These are phyloP conservation scores for Hyalella azteca DNA, from an alignment of 2,888 invertebrate genomes.

Conservation along the genomic window DNA sequence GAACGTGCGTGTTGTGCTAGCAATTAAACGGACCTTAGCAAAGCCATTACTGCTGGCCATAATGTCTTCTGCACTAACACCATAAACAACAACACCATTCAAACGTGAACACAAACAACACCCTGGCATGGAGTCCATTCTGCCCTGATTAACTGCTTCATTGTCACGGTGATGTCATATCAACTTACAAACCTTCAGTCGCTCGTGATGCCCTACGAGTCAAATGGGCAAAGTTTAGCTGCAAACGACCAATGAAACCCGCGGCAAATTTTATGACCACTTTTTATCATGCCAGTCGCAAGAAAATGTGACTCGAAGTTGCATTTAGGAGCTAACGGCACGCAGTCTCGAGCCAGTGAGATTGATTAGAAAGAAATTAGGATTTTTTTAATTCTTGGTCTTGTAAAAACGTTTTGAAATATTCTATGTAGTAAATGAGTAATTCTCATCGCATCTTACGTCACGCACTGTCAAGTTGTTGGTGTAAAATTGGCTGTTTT, in stretches of 20 bases:
- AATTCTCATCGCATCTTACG: too few species aligned
- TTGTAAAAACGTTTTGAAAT: too few species aligned
- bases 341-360: too few species aligned
- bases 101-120: slow-evolving; percentile 3
- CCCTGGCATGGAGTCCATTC: not conserved
- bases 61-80: slow-evolving; percentile 30
- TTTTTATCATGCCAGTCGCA: not conserved
- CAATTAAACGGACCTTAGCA: slow-evolving; percentile 30
- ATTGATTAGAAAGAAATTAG: too few species aligned
- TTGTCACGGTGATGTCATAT: not conserved
- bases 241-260: not conserved
- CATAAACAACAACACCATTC: slow-evolving; percentile 26
- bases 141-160: slow-evolving; percentile 15
- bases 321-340: too few species aligned
- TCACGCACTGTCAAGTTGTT: too few species aligned
- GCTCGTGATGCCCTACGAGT: not conserved
- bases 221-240: not conserved
- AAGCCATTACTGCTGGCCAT: slow-evolving; percentile 27
- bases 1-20: not conserved
- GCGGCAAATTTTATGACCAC: not conserved
- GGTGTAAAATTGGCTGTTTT: too few species aligned
- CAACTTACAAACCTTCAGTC: not conserved
- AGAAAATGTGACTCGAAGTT: too few species aligned
- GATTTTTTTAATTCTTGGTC: too few species aligned
- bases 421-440: too few species aligned